These are phyloP conservation scores for Zootermopsis nevadensis DNA, from an alignment of 2,888 invertebrate species.

Conservation along the genomic window DNA sequence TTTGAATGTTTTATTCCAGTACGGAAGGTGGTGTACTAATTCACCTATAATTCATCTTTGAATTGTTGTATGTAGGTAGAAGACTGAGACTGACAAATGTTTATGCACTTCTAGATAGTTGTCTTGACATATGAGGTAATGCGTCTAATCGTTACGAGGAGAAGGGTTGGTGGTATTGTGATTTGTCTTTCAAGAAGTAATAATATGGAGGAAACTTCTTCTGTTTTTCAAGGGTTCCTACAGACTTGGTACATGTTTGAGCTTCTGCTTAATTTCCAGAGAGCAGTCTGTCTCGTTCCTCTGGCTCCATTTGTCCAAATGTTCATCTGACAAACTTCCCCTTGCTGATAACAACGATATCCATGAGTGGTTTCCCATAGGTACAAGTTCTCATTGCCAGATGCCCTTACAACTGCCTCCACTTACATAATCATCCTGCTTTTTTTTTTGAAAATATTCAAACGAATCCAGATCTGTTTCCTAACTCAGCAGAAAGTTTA, in stretches of 20 bases:
- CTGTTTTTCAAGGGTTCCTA: background rate
- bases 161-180: background rate
- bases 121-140: no score
- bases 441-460: background rate
- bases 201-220: slow-evolving; percentile 7
- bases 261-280: slow-evolving; percentile 1
- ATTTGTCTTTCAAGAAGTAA: background rate
- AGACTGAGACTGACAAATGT: no score
- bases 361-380: background rate
- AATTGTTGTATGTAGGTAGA: no score
- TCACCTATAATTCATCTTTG: no score
- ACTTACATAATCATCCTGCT: background rate
- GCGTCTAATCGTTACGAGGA: no score
- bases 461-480: background rate
- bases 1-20: no score
- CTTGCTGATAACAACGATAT: background rate
- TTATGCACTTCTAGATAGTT: no score
- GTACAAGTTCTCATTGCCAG: background rate
- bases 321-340: background rate
- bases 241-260: background rate
- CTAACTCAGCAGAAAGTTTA: no score
- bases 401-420: slow-evolving; percentile 3
- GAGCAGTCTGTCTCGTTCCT: slow-evolving; percentile 7
- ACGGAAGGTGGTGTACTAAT: no score
- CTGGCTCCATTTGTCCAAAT: slow-evolving; percentile 11